Evolutionary conservation across 2,797 vertebrate species (phyloP).

Genomic region (Sebastes alutus): DNA sequence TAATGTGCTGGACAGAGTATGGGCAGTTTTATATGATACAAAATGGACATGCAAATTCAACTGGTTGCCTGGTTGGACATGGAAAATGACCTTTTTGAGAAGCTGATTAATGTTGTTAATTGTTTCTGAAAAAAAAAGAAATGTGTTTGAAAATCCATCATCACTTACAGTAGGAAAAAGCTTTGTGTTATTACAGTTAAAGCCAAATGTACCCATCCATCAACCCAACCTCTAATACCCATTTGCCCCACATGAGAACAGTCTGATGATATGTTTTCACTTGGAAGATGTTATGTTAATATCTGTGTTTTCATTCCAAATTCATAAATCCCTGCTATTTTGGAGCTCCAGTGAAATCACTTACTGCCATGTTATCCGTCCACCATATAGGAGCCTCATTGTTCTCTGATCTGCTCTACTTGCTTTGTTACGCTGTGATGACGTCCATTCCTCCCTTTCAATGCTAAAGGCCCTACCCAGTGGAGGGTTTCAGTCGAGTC

Average conservation of each 20-base stretch:
- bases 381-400: neutral
- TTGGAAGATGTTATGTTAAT: neutral
- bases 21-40: neutral
- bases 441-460: neutral
- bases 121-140: neutral
- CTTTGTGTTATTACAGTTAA: neutral
- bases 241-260: neutral
- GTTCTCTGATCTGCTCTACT: slow-evolving; percentile 29
- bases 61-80: neutral
- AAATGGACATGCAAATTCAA: no score
- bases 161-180: neutral
- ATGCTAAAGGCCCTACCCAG: neutral
- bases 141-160: neutral
- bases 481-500: slow-evolving; percentile 4
- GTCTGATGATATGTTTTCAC: neutral
- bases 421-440: slow-evolving; percentile 33
- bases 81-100: neutral
- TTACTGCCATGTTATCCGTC: neutral
- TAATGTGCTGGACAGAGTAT: neutral
- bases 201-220: neutral
- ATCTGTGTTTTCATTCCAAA: neutral
- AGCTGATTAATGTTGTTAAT: neutral
- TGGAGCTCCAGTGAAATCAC: neutral
- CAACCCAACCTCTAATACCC: neutral
- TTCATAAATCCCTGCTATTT: neutral